Base-by-base conservation (phyloP, 2,888 invertebrate genomes). In the Trissolcus japonicus region DNA sequence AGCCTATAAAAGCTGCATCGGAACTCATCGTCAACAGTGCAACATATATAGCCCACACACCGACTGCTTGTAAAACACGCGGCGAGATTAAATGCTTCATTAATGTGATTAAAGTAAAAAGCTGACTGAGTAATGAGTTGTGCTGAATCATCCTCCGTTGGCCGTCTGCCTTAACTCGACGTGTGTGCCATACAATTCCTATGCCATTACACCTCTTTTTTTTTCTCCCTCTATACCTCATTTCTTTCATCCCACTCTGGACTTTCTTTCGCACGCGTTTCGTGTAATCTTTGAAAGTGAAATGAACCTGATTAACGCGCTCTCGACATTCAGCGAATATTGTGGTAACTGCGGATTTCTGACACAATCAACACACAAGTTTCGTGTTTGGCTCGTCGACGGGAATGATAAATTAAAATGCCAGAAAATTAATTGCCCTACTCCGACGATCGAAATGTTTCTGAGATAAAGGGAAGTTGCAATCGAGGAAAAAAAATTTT, bases 101-200 rank as follows among this genome's bases (percentile, higher is more conserved):
- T 88, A 88, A 89, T 88, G 88, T 88, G 88, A 88, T 89, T 88
- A 88, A 88, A 88, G 88, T 85, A 88, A 88, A 88, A 89, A 88
- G 86, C 86, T 85, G 87, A 80, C 82, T 87, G 88, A 88, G 86
- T 88, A 89, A 89, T 87, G 88, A 88, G 86, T 79, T 79, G 65
- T 83, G 83, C 83, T 88, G 87, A 88, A 88, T 88, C 88, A 88
- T 86, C 83, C 80, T 72, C 79, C 67, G 76, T 75, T 72, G 67
- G 56, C 71, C 68, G 76, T 79, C 80, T 78, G 78, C 69, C 78
- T 72, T 79, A 65, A 48, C 78, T 67, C 79, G 35, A 35, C 11
- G 35, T 79, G 80, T 80, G 76, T 80, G 80, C 82, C 61, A 71
- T 68, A 74, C 55, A 77, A 69, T 79, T 75, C 61, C 56, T 72